Evolutionary conservation across 2,888 invertebrate species (phyloP).

Genomic region (Platycheirus rosarum): DNA sequence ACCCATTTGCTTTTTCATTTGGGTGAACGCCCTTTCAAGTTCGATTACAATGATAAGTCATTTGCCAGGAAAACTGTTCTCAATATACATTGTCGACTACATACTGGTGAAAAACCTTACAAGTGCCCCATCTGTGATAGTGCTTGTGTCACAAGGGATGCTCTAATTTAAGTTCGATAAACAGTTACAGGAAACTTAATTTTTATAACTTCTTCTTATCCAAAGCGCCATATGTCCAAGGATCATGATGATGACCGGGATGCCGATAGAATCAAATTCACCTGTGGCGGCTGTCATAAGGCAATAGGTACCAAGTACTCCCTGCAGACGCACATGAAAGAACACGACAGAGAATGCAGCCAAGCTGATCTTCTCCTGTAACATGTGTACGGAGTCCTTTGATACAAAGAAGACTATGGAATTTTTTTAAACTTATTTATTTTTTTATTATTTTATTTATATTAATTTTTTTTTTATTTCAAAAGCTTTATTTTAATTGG

Average conservation of each 20-base stretch:
- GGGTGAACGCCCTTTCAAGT: constrained; percentile 71
- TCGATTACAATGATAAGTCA: constrained; percentile 73
- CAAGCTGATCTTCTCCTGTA: constrained; percentile 64
- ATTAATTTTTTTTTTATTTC: too few relatives aligned
- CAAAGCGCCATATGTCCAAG: constrained; percentile 71
- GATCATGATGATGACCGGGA: constrained; percentile 67
- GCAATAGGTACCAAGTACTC: constrained; percentile 66
- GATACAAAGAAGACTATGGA: constrained; percentile 54
- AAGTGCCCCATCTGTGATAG: constrained; percentile 72
- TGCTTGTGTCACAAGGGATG: constrained; percentile 66
- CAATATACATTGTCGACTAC: constrained; percentile 69
- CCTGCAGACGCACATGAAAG: constrained; percentile 67
- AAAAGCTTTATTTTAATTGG: constrained; percentile 18
- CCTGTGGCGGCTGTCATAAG: constrained; percentile 66
- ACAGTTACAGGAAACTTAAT: background rate
- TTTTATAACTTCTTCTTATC: too few relatives aligned
- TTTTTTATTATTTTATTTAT: too few relatives aligned
- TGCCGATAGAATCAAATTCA: constrained; percentile 69
- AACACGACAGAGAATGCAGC: constrained; percentile 21
- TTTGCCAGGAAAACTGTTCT: constrained; percentile 72
- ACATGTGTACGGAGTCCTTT: constrained; percentile 60
- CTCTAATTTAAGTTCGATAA: constrained; percentile 54
- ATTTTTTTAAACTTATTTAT: too few relatives aligned
- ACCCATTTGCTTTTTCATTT: constrained; percentile 72
- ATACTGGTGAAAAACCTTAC: constrained; percentile 70